Base-by-base conservation (phyloP, 2,888 invertebrate genomes). In the Disparrhopalites patrizii region DNA sequence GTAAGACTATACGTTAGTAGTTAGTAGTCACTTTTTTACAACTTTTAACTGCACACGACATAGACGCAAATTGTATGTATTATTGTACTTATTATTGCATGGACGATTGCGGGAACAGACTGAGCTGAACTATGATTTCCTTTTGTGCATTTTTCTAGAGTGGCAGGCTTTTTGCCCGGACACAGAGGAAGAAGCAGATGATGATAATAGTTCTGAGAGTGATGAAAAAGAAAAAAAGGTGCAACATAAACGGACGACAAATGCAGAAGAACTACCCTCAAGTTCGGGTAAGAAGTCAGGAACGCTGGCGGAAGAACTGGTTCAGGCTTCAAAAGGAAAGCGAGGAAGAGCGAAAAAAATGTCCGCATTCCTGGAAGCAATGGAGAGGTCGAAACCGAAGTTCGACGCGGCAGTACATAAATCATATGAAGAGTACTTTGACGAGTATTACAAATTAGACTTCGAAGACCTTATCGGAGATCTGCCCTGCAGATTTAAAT, bases 391-490 rank as follows among this genome's bases (percentile, higher is more conserved):
- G 61, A 95, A 95, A 77, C 96, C 96, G 0, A 83, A 85, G 61
- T 96, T 90, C 80, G 85, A 96, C 79, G 92, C 95, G 0, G 81
- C 83, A 0, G 82, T 77, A 54, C 75, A 86, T 66, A 85, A 88
- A 68, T 87, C 87, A 0, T 95, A 92, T 79, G 85, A 88, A 33
- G 84, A 94, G 75, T 95, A 95, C 77, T 86, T 95, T 78, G 93
- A 97, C 76, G 95, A 97, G 79, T 97, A 96, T 79, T 97, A 97
- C 78, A 87, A 89, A 76, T 82, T 97, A 78, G 93, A 97, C 79
- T 98, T 91, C 79, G 98, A 98, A 78, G 98, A 99, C 79, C 85
- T 97, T 58, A 88, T 98, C 56, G 96, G 88, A 0, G 94, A 96
- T 77, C 79, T 90, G 74, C 93, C 93, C 0, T 95, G 94, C 68